phyloP scores from a whole-genome alignment of 2,113 vertebrate genomes.

The Eurystomus gularis region DNA sequence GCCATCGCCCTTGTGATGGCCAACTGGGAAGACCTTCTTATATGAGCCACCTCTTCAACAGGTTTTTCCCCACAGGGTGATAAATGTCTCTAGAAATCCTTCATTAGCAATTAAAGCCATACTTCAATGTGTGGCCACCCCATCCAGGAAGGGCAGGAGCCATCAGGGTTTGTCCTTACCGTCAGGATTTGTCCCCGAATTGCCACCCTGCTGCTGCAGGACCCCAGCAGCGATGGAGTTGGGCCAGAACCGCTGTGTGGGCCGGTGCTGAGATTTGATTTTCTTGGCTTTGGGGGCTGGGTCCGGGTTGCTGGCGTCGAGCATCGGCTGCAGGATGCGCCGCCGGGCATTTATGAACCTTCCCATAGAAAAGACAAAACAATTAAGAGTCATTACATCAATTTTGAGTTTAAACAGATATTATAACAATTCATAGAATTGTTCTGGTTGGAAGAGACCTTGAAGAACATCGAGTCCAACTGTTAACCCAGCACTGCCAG shows the following conservation, averaged over 20 bases:
- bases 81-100: not conserved
- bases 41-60: fast-evolving
- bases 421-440: fast-evolving
- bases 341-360: constrained; percentile 98
- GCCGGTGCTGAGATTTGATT: constrained; percentile 98
- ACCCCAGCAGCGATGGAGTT: constrained; percentile 96
- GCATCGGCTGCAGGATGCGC: constrained; percentile 96
- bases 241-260: constrained; percentile 97
- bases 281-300: constrained; percentile 98
- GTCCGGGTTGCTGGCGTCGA: constrained; percentile 97
- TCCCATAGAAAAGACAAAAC: fast-evolving
- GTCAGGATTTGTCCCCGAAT: constrained; percentile 85
- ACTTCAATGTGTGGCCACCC: fast-evolving
- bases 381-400: fast-evolving
- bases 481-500: not conserved
- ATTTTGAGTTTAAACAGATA: fast-evolving
- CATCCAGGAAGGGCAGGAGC: not conserved
- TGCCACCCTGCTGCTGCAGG: constrained; percentile 88
- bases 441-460: not conserved
- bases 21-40: not conserved
- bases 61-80: not conserved
- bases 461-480: not conserved
- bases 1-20: not conserved
- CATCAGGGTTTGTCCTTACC: constrained; percentile 70
- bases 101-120: not conserved